Evolutionary conservation across 1,140 invertebrate species (phyloP).

Genomic region (Micrasema minimum): DNA sequence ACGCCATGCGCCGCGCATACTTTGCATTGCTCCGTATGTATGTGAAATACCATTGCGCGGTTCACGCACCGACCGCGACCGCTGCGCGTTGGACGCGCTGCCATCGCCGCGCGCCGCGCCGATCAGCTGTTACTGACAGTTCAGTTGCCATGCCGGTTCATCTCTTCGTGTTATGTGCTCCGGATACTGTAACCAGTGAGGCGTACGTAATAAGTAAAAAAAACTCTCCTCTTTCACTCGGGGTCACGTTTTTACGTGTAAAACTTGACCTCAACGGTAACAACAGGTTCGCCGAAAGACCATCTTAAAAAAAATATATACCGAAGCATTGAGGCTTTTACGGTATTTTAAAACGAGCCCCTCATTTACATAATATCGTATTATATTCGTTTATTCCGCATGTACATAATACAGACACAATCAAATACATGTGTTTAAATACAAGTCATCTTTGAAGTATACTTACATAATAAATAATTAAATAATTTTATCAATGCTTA

Average conservation of each 20-base stretch:
- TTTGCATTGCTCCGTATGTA: background rate
- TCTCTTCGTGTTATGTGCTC: constrained; percentile 25
- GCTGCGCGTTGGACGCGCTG: constrained; percentile 10
- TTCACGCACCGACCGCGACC: constrained; percentile 29
- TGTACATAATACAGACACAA: no score
- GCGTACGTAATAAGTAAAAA: constrained; percentile 25
- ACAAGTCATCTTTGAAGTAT: no score
- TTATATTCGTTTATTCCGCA: no score
- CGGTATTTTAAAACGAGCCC: no score
- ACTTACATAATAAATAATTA: no score
- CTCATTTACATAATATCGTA: no score
- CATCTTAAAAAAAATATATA: no score
- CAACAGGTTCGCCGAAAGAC: no score
- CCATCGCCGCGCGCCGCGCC: background rate
- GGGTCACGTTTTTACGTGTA: background rate
- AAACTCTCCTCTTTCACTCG: background rate
- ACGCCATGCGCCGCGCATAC: constrained; percentile 37
- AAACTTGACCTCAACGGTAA: no score
- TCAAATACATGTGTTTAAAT: no score
- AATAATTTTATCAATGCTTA: no score
- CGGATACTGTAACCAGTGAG: constrained; percentile 36
- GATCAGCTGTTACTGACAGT: constrained; percentile 12
- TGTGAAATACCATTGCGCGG: constrained; percentile 1
- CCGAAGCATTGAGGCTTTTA: no score
- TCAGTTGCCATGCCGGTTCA: constrained; percentile 17